Evolutionary conservation across 1,140 invertebrate genomes (phyloP), one percentile per base, ranked within the genome.

Genomic region (Limonius californicus): DNA sequence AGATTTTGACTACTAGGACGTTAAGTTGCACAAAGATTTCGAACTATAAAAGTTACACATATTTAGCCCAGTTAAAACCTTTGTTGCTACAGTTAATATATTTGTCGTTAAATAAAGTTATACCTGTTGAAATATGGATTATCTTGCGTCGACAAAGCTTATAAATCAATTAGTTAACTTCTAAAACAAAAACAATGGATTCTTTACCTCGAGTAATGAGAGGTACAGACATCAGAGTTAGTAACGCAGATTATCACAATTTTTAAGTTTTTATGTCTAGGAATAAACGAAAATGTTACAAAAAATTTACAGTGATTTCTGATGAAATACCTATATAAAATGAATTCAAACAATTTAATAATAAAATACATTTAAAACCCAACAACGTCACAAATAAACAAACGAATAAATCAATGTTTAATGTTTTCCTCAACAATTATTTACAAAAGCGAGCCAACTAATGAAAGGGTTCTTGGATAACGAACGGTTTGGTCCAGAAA

Each of bases 351-450:
- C 23, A 27, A 27, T 50, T 50, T 50, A 4, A 12, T 45, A 50
- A 19, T 19, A 45, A 45, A 45, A 45, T 45, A 45, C 15, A 35
- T 15, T 45, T 15, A 45, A n/a, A 45, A 45, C 42, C n/a, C 21
- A 55, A 55, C 54, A 55, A 35, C 4, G 23, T 2, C 6, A 32
- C 20, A 55, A 55, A 55, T 30, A 55, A 32, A 55, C 30, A 55
- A 39, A 12, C 35, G 11, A 39, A 27, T 27, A 27, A 27, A 27
- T 27, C 35, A 39, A 27, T 30, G 16, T 55, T 35, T 55, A 30
- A n/a, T 21, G 18, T 27, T 27, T 15, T 23, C 21, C 30, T 11
- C 21, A 55, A 55, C 54, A 55, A 55, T 30, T 55, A 55, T 55
- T 30, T 55, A 55, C 54, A 55, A 55, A 27, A 39, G 8, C n/a